A percentile compares a stretch with the other conserved stretches of the same genome.
phyloP scores from a whole-genome alignment of 2,113 vertebrate species.

The Megaceryle torquata region DNA sequence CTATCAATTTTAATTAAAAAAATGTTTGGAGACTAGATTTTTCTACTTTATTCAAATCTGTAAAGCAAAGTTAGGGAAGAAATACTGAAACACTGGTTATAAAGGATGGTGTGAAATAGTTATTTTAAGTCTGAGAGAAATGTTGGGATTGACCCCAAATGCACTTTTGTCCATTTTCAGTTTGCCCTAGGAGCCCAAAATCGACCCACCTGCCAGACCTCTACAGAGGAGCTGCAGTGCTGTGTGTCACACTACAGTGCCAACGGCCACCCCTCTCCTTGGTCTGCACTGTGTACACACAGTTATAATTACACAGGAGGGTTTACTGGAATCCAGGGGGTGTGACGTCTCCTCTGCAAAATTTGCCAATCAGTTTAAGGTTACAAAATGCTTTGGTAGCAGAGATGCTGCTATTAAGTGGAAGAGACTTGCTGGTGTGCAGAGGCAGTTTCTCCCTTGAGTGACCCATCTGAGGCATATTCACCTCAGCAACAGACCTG shows the following conservation, averaged over 20 bases:
- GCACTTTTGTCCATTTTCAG: not conserved
- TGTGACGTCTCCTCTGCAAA: not conserved
- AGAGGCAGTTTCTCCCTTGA: not conserved
- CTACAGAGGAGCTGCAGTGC: accelerated
- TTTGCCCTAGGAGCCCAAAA: not conserved
- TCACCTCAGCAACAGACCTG: not conserved
- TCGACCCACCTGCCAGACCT: accelerated
- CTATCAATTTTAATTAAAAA: not conserved
- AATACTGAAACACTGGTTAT: not conserved
- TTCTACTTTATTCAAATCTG: not conserved
- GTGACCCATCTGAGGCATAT: not conserved
- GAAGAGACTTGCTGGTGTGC: accelerated
- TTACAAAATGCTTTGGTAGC: not conserved
- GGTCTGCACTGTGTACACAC: not conserved
- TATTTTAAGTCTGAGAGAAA: not conserved
- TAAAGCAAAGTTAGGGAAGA: not conserved
- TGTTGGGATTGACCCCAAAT: not conserved
- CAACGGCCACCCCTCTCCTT: accelerated
- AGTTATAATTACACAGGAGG: not conserved
- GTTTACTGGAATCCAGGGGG: not conserved
- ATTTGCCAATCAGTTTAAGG: not conserved
- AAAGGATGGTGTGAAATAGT: not conserved
- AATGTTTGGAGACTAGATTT: not conserved
- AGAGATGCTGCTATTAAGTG: not conserved
- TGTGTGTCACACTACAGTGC: accelerated